Percentiles rank a stretch among this genome's conserved stretches.
Evolutionary conservation across 1,140 invertebrate genomes (phyloP).

Genomic region (Metopolophium dirhodum): DNA sequence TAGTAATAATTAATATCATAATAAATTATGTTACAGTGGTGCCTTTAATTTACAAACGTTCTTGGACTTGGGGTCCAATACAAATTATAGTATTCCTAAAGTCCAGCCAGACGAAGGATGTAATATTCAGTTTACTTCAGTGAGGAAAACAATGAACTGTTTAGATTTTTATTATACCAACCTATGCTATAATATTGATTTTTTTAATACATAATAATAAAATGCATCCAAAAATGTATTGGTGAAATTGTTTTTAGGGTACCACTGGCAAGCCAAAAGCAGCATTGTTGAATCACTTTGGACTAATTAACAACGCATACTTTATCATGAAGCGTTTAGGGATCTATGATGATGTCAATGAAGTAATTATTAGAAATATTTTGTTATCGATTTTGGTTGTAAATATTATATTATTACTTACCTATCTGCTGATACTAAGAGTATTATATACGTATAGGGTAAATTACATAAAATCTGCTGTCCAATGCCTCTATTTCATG

Average conservation of each 20-base stretch:
- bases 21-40: conserved; percentile 67
- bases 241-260: conserved; percentile 66
- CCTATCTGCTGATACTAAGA: neutral
- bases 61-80: conserved; percentile 62
- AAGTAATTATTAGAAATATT: neutral
- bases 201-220: no score
- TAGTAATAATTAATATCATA: neutral
- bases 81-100: conserved; percentile 62
- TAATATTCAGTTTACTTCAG: conserved; percentile 89
- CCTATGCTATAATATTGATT: neutral
- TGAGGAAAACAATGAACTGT: conserved; percentile 64
- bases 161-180: neutral
- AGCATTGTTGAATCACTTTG: conserved; percentile 80
- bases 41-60: conserved; percentile 69
- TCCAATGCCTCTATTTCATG: conserved; percentile 92
- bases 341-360: neutral
- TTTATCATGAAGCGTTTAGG: conserved; percentile 59
- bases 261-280: conserved; percentile 91
- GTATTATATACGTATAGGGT: neutral
- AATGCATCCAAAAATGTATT: no score
- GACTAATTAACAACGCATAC: conserved; percentile 85
- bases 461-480: conserved; percentile 69
- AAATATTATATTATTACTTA: neutral
- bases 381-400: neutral
- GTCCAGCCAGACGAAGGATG: conserved; percentile 74